Percentiles rank a stretch among this genome's conserved stretches.
These are phyloP conservation scores for Phyllotreta striolata DNA, from an alignment of 2,888 invertebrate species.

Conservation along the genomic window DNA sequence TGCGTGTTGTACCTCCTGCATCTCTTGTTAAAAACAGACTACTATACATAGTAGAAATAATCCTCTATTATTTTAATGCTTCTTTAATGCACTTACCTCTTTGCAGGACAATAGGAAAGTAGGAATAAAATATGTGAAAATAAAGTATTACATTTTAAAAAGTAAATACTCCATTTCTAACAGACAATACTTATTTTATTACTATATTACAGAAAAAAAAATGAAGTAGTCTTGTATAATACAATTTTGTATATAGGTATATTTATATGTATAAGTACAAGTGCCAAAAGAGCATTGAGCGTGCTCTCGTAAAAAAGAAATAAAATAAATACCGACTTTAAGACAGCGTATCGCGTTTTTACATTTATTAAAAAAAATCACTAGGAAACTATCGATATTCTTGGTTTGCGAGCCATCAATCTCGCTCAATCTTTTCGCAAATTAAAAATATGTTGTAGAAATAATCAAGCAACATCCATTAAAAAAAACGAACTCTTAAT, in stretches of 20 bases:
- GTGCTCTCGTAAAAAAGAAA: conserved; percentile 48
- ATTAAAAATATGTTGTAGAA: too few relatives aligned
- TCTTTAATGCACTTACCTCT: too few relatives aligned
- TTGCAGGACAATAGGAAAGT: too few relatives aligned
- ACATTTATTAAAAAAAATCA: conserved; percentile 49
- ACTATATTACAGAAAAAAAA: conserved; percentile 57
- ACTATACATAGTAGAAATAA: too few relatives aligned
- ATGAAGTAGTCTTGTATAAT: conserved; percentile 52
- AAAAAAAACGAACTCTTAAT: too few relatives aligned
- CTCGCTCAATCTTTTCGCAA: too few relatives aligned
- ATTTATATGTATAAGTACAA: conserved; percentile 55
- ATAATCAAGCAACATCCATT: too few relatives aligned
- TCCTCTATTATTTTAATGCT: too few relatives aligned
- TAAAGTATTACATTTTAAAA: conserved; percentile 5
- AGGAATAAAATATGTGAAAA: neutral
- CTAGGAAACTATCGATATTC: conserved; percentile 28
- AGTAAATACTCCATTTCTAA: conserved; percentile 39
- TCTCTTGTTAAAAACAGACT: too few relatives aligned
- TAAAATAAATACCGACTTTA: conserved; percentile 50
- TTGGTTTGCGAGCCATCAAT: neutral
- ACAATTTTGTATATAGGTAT: conserved; percentile 51
- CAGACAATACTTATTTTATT: conserved; percentile 59
- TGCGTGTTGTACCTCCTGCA: too few relatives aligned
- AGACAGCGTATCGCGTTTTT: conserved; percentile 44
- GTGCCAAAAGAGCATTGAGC: conserved; percentile 54